These are phyloP conservation scores for Chloropsis hardwickii DNA, from an alignment of 2,113 vertebrate species.

Conservation along the genomic window DNA sequence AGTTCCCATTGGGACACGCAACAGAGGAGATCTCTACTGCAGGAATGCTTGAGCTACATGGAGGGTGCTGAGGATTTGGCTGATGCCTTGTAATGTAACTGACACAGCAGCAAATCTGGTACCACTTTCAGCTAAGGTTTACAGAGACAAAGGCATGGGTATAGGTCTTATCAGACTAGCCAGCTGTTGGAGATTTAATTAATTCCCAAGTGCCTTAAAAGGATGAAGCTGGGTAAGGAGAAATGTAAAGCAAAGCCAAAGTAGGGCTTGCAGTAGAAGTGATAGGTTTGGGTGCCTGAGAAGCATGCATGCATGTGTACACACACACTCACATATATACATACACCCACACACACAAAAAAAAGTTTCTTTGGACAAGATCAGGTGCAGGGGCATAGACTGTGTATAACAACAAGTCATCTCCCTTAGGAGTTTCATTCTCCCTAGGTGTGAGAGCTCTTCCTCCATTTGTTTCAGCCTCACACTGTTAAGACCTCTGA, in stretches of 20 bases:
- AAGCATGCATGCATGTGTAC: fast-evolving
- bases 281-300: background rate
- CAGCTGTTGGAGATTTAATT: background rate
- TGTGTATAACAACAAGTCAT: fast-evolving
- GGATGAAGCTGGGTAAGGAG: background rate
- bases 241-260: background rate
- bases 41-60: background rate
- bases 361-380: background rate
- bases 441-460: background rate
- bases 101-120: background rate
- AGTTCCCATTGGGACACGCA: background rate
- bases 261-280: background rate
- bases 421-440: background rate
- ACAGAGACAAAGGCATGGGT: background rate
- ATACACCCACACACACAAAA: no score
- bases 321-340: fast-evolving
- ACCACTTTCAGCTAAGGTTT: background rate
- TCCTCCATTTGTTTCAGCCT: background rate
- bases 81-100: background rate
- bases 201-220: background rate
- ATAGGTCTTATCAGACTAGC: background rate
- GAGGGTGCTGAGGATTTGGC: background rate
- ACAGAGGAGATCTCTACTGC: background rate
- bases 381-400: background rate
- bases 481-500: background rate